These are phyloP conservation scores for Euura lappo DNA, from an alignment of 1,140 invertebrate genomes.

Conservation along the genomic window DNA sequence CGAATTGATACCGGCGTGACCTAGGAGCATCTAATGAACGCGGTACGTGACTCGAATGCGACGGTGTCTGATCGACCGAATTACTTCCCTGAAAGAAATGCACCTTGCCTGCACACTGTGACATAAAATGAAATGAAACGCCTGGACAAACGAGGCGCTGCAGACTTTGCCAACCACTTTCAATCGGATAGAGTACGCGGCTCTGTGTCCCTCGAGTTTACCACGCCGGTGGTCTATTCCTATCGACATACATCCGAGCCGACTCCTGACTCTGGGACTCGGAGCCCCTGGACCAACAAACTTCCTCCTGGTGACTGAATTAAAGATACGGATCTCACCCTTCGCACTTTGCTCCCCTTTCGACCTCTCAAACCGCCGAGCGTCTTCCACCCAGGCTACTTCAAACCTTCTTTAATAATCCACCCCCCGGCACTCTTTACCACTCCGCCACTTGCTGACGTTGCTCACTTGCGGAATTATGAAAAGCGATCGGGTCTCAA, in stretches of 20 bases:
- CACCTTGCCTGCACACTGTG: background rate
- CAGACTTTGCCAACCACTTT: background rate
- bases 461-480: slow-evolving; percentile 1
- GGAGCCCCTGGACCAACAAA: background rate
- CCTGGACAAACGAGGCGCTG: background rate
- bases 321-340: slow-evolving; percentile 5
- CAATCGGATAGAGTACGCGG: background rate
- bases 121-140: background rate
- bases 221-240: background rate
- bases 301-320: background rate
- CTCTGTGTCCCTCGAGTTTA: background rate
- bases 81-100: no score
- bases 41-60: background rate
- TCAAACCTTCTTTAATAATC: background rate
- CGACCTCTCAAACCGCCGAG: background rate
- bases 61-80: no score
- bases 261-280: background rate
- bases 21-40: background rate
- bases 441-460: background rate
- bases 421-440: background rate
- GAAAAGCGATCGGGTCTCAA: background rate
- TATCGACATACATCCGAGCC: background rate
- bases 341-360: background rate
- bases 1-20: background rate
- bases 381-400: background rate